phyloP scores from a whole-genome alignment of 2,113 vertebrate species.

The Semicossyphus pulcher region DNA sequence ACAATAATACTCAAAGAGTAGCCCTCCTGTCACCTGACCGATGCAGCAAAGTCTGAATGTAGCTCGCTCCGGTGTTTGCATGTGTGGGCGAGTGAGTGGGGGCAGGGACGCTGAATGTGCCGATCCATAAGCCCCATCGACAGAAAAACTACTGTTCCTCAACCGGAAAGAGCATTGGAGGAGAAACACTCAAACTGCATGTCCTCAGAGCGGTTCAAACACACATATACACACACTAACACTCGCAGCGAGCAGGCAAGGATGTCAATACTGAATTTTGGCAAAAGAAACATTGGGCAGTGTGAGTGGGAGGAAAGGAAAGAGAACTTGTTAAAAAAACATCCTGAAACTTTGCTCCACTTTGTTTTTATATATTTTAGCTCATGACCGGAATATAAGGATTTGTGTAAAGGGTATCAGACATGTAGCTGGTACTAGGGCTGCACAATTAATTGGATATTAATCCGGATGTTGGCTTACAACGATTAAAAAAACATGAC shows the following conservation, averaged over 20 bases:
- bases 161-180: conserved; percentile 77
- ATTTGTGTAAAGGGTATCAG: too few species aligned
- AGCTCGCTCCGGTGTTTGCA: conserved; percentile 55
- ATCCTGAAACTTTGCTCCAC: conserved; percentile 1
- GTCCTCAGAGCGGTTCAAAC: conserved; percentile 84
- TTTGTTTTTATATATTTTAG: background rate
- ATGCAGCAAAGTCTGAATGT: conserved; percentile 30
- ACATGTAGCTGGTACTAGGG: too few species aligned
- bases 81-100: conserved; percentile 60
- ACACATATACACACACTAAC: conserved; percentile 32
- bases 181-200: conserved; percentile 72
- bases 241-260: conserved; percentile 20
- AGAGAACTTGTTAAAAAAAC: background rate
- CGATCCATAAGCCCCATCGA: conserved; percentile 79
- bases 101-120: conserved; percentile 55
- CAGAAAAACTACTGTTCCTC: conserved; percentile 75
- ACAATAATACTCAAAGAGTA: conserved; percentile 16
- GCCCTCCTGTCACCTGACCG: conserved; percentile 29
- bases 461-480: too few species aligned
- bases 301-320: conserved; percentile 4
- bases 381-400: too few species aligned
- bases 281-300: conserved; percentile 17
- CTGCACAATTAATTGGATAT: too few species aligned
- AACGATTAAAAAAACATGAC: too few species aligned
- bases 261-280: conserved; percentile 51